Percentiles rank a stretch among this genome's conserved stretches.
phyloP scores from a whole-genome alignment of 2,888 invertebrate genomes.

The Zele albiditarsus region DNA sequence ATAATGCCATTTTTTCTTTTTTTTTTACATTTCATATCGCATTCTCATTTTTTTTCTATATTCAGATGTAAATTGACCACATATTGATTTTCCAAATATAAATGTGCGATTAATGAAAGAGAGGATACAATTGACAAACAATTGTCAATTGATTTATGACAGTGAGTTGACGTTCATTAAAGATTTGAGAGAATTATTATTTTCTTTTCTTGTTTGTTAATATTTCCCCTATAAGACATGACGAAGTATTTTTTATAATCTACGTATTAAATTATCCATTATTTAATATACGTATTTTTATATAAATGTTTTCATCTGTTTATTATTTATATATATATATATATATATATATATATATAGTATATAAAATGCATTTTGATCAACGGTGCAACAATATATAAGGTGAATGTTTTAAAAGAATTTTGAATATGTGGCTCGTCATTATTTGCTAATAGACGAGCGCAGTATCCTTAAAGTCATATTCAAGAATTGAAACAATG shows the following conservation, averaged over 20 bases:
- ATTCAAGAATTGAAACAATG: too few species aligned
- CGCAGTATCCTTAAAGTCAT: too few species aligned
- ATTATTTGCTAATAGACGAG: too few species aligned
- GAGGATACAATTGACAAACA: background rate
- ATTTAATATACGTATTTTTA: background rate
- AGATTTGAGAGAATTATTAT: background rate
- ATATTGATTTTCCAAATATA: background rate
- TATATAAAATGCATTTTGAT: conserved; percentile 36
- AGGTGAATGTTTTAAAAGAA: background rate
- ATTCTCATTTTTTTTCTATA: background rate
- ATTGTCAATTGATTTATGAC: background rate
- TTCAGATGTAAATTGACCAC: background rate
- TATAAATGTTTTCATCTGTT: conserved; percentile 1
- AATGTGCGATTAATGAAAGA: background rate
- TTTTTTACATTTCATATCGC: background rate
- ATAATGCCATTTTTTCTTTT: conserved; percentile 15
- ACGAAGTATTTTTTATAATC: background rate
- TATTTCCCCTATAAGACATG: background rate
- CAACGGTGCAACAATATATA: conserved; percentile 34
- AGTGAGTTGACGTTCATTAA: background rate
- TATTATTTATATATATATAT: conserved; percentile 21
- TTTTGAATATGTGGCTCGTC: background rate
- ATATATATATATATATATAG: conserved; percentile 25
- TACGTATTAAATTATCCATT: background rate
- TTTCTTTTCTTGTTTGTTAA: background rate